Evolutionary conservation across 92 coral and sea anemone genomes (phyloP).

Genomic region (Zoanthus sansibaricus): DNA sequence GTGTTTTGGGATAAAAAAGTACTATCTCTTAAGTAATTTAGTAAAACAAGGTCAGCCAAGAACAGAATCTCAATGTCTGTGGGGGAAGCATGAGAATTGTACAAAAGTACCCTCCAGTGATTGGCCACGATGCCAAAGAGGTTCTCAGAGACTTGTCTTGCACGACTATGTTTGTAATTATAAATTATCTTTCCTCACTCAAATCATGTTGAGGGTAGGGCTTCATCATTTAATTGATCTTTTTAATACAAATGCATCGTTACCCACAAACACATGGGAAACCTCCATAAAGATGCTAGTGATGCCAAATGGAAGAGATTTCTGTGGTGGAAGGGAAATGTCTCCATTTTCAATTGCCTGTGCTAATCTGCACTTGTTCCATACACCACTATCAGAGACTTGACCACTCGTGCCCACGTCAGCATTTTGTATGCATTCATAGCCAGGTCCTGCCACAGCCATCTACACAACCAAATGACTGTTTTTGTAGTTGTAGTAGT

Average conservation of each 20-base stretch:
- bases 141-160: conserved; percentile 28
- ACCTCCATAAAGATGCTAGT: neutral
- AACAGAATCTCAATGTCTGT: conserved; percentile 36
- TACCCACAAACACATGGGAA: conserved; percentile 43
- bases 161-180: conserved; percentile 52
- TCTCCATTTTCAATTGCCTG: conserved; percentile 45
- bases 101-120: conserved; percentile 46
- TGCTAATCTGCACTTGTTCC: conserved; percentile 40
- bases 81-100: conserved; percentile 27
- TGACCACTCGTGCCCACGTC: conserved; percentile 46
- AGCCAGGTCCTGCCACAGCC: conserved; percentile 65
- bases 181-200: conserved; percentile 46
- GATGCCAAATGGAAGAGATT: conserved; percentile 16
- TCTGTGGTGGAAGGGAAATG: conserved; percentile 47
- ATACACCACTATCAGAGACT: conserved; percentile 44
- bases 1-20: neutral
- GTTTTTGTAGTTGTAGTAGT: conserved; percentile 54
- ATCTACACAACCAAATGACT: conserved; percentile 56
- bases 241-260: conserved; percentile 53
- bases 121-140: conserved; percentile 58
- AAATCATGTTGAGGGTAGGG: conserved; percentile 50
- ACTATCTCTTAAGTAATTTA: no score
- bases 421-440: conserved; percentile 45
- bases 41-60: conserved; percentile 48
- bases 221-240: conserved; percentile 41